Conservation (phyloP, 2,888 invertebrate species). For the Pycnomerus fuliginosus region DNA sequence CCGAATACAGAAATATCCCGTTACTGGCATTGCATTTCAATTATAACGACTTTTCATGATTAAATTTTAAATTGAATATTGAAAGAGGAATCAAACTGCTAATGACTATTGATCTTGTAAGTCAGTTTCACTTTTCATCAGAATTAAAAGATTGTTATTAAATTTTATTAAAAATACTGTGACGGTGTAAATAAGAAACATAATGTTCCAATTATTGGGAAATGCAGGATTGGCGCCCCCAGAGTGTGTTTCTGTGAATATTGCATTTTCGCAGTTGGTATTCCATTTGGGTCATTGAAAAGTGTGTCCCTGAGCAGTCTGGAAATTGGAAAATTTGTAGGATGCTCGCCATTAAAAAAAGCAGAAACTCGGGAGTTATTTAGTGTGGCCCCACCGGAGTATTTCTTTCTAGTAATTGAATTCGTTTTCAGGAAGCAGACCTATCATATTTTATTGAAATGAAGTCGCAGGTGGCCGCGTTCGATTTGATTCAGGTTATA, state of each 20-base stretch:
- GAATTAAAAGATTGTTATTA: background rate
- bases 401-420: conserved; percentile 41
- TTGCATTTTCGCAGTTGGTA: too few relatives aligned
- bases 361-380: conserved; percentile 14
- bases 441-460: conserved; percentile 48
- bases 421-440: conserved; percentile 39
- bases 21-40: conserved; percentile 26
- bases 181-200: too few relatives aligned
- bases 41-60: conserved; percentile 27
- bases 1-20: conserved; percentile 16
- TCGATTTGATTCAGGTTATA: conserved; percentile 40
- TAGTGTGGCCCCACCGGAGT: conserved; percentile 10
- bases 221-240: too few relatives aligned
- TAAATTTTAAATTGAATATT: conserved; percentile 32
- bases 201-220: too few relatives aligned
- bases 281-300: background rate
- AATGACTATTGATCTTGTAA: conserved; percentile 42
- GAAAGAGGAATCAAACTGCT: conserved; percentile 29
- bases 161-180: too few relatives aligned
- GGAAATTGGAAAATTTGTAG: conserved; percentile 10
- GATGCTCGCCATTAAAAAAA: conserved; percentile 13
- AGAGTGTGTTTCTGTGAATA: too few relatives aligned
- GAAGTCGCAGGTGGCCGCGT: conserved; percentile 47
- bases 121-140: too few relatives aligned
- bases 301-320: too few relatives aligned